phyloP scores from a whole-genome alignment of 1,140 invertebrate species.

The Bactericera cockerelli region DNA sequence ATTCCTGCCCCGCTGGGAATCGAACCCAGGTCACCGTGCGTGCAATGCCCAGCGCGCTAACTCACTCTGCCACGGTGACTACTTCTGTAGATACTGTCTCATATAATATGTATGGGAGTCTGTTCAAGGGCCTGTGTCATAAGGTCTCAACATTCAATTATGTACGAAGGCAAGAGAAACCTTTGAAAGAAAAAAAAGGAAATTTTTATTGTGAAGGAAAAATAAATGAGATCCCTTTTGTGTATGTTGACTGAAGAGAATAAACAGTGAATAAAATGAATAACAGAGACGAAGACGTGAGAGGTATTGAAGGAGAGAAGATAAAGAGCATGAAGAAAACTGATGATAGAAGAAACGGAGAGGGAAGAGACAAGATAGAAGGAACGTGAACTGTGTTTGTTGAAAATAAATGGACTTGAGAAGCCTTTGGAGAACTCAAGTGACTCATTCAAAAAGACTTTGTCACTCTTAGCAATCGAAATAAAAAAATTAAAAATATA shows the following conservation, averaged over 20 bases:
- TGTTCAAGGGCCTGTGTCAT: too few relatives aligned
- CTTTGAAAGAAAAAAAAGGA: background rate
- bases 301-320: too few relatives aligned
- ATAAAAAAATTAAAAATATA: too few relatives aligned
- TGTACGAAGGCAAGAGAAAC: background rate
- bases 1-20: too few relatives aligned
- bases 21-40: too few relatives aligned
- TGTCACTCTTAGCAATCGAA: too few relatives aligned
- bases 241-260: slow-evolving; percentile 7
- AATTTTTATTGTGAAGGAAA: background rate
- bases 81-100: too few relatives aligned
- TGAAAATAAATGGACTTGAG: background rate
- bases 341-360: background rate
- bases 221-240: slow-evolving; percentile 5
- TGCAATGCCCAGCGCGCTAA: too few relatives aligned
- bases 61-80: too few relatives aligned
- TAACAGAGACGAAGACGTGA: background rate
- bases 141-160: too few relatives aligned
- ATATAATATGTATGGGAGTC: too few relatives aligned
- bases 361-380: background rate
- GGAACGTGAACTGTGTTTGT: background rate
- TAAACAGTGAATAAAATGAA: slow-evolving; percentile 4
- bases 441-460: background rate
- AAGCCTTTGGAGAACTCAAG: background rate
- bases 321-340: background rate